Conservation (phyloP, 2,797 vertebrate genomes). For the Chloroceryle amazona region DNA sequence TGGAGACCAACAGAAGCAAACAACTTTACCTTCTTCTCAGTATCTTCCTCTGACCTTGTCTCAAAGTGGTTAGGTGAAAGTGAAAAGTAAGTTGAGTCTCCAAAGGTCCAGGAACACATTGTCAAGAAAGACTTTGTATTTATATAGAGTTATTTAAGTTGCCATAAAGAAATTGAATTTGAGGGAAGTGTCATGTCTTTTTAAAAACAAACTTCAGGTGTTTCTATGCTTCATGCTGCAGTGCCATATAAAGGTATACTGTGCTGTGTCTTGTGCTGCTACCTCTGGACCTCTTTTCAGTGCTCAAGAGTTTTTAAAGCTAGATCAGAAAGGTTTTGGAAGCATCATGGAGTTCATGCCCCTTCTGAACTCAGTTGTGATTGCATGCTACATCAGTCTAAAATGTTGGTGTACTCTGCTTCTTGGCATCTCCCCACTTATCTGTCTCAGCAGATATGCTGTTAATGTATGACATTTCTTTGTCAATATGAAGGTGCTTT, state of each 20-base stretch:
- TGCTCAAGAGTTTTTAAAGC: not conserved
- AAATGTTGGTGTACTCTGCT: not conserved
- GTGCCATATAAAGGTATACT: not conserved
- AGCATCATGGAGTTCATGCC: not conserved
- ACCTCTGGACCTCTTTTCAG: not conserved
- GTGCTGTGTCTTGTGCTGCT: not conserved
- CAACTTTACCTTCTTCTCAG: conserved; percentile 98
- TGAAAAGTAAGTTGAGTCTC: conserved; percentile 91
- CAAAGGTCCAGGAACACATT: not conserved
- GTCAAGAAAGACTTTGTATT: not conserved
- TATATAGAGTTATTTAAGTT: not conserved
- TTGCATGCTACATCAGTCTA: not conserved
- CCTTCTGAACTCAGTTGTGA: not conserved
- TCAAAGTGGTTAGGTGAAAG: conserved; percentile 99
- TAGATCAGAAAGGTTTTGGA: not conserved
- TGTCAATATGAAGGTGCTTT: not conserved
- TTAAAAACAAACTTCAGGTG: not conserved
- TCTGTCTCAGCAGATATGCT: not conserved
- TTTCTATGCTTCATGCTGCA: not conserved
- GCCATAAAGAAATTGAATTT: not conserved
- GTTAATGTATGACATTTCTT: not conserved
- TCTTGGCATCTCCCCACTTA: not conserved
- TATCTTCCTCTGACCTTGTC: conserved; percentile 97
- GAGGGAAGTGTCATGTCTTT: not conserved
- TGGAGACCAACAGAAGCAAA: conserved; percentile 98